These are phyloP conservation scores for Myathropa florea DNA, from an alignment of 2,888 invertebrate species.

Conservation along the genomic window DNA sequence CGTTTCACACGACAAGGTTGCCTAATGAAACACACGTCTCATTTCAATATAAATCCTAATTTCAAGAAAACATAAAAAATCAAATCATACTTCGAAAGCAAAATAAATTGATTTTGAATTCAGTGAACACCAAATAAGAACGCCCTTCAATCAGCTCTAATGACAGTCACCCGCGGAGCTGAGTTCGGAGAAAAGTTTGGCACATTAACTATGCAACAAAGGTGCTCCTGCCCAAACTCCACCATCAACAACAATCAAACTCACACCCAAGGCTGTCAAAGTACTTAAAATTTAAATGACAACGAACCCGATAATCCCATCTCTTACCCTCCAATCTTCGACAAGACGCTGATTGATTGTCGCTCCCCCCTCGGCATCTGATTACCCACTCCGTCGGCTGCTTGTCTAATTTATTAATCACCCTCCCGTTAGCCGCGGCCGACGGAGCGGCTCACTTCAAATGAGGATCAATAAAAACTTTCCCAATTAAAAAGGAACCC, in stretches of 20 bases:
- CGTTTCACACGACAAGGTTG: neutral
- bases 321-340: neutral
- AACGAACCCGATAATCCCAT: neutral
- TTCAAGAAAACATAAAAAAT: neutral
- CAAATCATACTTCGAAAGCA: neutral
- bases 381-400: neutral
- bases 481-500: constrained; percentile 2
- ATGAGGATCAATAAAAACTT: neutral
- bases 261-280: neutral
- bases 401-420: neutral
- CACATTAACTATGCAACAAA: neutral
- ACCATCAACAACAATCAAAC: neutral
- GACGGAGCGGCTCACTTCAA: neutral
- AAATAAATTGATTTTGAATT: neutral
- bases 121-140: neutral
- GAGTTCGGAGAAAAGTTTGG: neutral
- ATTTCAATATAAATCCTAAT: neutral
- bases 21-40: neutral
- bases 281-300: neutral
- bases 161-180: neutral
- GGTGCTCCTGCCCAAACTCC: neutral
- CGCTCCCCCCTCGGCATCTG: neutral
- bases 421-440: neutral
- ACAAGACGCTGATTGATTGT: neutral
- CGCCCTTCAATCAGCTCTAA: neutral